Percentiles rank a stretch among this genome's conserved stretches.
Evolutionary conservation across 1,140 invertebrate genomes (phyloP).

Genomic region (Cardiocondyla obscurior): DNA sequence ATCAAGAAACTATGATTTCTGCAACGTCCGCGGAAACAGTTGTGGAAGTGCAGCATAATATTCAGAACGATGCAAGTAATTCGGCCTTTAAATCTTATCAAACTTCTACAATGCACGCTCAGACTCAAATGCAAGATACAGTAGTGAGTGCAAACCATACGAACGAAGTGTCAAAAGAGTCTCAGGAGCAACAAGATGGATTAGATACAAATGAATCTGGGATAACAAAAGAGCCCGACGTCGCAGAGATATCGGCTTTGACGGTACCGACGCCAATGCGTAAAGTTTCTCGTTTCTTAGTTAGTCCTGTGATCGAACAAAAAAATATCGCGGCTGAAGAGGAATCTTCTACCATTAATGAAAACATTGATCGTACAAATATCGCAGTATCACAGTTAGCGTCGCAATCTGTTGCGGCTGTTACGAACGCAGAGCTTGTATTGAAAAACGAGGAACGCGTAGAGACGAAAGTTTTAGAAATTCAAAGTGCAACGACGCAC

Average conservation of each 20-base stretch:
- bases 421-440: background rate
- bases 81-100: constrained; percentile 51
- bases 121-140: constrained; percentile 37
- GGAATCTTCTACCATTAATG: constrained; percentile 44
- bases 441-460: constrained; percentile 51
- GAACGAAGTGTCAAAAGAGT: constrained; percentile 43
- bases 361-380: constrained; percentile 34
- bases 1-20: constrained; percentile 71
- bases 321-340: constrained; percentile 69
- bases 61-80: constrained; percentile 54
- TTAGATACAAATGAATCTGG: constrained; percentile 50
- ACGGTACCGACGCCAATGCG: constrained; percentile 83
- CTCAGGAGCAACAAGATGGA: constrained; percentile 39
- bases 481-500: background rate
- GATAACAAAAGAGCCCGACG: constrained; percentile 49
- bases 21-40: constrained; percentile 60
- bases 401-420: background rate
- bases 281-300: constrained; percentile 91
- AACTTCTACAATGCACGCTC: background rate
- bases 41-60: constrained; percentile 48
- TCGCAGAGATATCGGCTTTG: constrained; percentile 61
- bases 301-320: constrained; percentile 88
- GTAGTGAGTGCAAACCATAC: constrained; percentile 3
- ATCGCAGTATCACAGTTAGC: constrained; percentile 1
- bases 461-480: constrained; percentile 52